These are phyloP conservation scores for Cordilura impudica DNA, from an alignment of 2,888 invertebrate species.

Conservation along the genomic window DNA sequence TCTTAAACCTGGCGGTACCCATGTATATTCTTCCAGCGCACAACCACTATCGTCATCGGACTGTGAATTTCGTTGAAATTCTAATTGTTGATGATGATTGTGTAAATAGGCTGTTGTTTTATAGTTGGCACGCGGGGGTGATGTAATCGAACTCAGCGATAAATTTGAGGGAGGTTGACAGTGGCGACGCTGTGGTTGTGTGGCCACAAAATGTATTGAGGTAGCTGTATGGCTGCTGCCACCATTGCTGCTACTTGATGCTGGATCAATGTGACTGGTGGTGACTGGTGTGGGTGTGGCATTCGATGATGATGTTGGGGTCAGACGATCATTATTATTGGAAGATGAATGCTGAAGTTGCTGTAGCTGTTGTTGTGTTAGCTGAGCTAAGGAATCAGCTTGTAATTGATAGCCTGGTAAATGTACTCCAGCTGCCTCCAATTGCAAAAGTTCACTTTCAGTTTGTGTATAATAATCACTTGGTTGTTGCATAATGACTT, in stretches of 20 bases:
- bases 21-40: slow-evolving; percentile 97
- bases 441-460: slow-evolving; percentile 75
- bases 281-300: slow-evolving; percentile 64
- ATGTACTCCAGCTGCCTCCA: slow-evolving; percentile 71
- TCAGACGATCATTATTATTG: slow-evolving; percentile 63
- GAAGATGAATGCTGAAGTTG: slow-evolving; percentile 43
- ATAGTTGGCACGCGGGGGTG: slow-evolving; percentile 75
- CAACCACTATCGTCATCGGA: slow-evolving; percentile 99
- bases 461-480: slow-evolving; percentile 76
- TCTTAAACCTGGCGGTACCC: slow-evolving; percentile 97
- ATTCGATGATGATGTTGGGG: slow-evolving; percentile 64
- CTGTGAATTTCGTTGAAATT: slow-evolving; percentile 91
- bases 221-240: slow-evolving; percentile 69
- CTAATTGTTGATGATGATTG: slow-evolving; percentile 78
- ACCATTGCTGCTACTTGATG: slow-evolving; percentile 67
- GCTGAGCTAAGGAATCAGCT: slow-evolving; percentile 63
- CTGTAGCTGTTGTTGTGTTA: slow-evolving; percentile 56
- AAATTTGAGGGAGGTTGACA: slow-evolving; percentile 71
- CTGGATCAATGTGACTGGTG: slow-evolving; percentile 68
- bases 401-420: slow-evolving; percentile 66
- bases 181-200: slow-evolving; percentile 75
- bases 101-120: slow-evolving; percentile 73
- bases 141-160: slow-evolving; percentile 73
- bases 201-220: slow-evolving; percentile 71
- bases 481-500: slow-evolving; percentile 72